Evolutionary conservation across 2,113 vertebrate genomes (phyloP).

Genomic region (Anarrhichthys ocellatus): DNA sequence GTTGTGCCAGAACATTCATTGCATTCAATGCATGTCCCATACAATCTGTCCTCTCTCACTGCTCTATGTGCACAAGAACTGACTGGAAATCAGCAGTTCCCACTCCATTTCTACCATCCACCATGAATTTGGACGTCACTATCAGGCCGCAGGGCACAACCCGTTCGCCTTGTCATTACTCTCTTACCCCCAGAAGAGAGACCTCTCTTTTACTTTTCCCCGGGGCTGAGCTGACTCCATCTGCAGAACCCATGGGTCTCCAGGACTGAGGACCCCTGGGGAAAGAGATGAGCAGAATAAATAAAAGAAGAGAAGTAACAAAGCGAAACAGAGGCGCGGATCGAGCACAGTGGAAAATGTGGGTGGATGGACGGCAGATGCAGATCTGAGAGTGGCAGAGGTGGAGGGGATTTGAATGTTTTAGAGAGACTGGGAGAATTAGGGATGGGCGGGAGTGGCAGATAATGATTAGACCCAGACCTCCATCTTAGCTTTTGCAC

Average conservation of each 20-base stretch:
- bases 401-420: constrained; percentile 15
- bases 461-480: background rate
- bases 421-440: background rate
- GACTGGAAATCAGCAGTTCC: constrained; percentile 5
- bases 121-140: constrained; percentile 12
- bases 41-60: background rate
- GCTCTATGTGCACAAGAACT: background rate
- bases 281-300: constrained; percentile 5
- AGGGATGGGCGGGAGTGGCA: background rate
- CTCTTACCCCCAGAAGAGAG: constrained; percentile 11
- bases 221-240: constrained; percentile 12
- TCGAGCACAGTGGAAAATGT: constrained; percentile 12
- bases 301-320: constrained; percentile 1
- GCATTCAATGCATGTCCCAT: background rate
- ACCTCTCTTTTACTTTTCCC: background rate
- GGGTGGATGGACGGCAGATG: constrained; percentile 29
- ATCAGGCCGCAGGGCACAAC: constrained; percentile 18
- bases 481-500: background rate
- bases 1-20: background rate
- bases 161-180: constrained; percentile 22
- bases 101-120: constrained; percentile 5
- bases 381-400: constrained; percentile 17
- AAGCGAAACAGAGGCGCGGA: constrained; percentile 8
- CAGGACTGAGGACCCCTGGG: background rate
- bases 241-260: constrained; percentile 5